Evolutionary conservation across 2,113 vertebrate species (phyloP).

Genomic region (Chauna torquata): DNA sequence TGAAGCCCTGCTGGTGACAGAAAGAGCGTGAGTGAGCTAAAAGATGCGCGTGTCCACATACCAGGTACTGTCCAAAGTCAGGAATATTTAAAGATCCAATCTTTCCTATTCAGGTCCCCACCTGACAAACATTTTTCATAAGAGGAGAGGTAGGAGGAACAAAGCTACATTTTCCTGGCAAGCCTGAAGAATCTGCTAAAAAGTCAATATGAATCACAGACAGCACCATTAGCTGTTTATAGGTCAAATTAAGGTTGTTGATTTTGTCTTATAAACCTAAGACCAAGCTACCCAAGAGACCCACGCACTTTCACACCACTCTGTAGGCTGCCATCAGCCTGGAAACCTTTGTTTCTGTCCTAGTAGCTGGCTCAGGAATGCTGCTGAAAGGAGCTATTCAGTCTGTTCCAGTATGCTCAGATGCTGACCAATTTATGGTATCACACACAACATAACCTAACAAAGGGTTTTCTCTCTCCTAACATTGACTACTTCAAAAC

Average conservation of each 20-base stretch:
- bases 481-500: neutral
- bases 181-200: neutral
- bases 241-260: neutral
- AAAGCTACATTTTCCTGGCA: neutral
- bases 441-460: fast-evolving
- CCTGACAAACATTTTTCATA: fast-evolving
- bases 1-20: neutral
- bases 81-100: neutral
- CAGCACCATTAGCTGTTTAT: neutral
- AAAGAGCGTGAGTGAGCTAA: neutral
- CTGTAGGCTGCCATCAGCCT: neutral
- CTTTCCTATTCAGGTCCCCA: neutral
- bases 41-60: fast-evolving
- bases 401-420: neutral
- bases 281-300: neutral
- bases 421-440: neutral
- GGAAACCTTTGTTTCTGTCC: neutral
- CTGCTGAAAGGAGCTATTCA: neutral
- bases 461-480: fast-evolving
- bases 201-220: neutral
- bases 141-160: neutral
- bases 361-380: neutral
- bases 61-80: neutral
- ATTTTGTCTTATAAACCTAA: neutral
- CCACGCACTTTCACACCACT: neutral